Base-by-base conservation (phyloP, 2,113 vertebrate genomes). In the Psilopsiagon aurifrons region DNA sequence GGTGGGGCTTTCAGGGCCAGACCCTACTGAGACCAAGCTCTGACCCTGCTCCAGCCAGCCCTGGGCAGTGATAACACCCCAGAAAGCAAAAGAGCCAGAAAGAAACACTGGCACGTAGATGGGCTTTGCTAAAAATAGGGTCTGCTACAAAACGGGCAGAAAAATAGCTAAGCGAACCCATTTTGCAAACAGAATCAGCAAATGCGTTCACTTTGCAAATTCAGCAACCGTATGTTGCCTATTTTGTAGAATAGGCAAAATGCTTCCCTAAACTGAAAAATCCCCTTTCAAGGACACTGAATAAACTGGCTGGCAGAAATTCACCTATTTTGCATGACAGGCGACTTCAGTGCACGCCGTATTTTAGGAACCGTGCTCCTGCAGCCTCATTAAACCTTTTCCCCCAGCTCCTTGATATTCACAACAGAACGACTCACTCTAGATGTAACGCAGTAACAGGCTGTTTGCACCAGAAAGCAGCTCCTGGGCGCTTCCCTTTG, bases 281-380 rank as follows among this genome's bases (percentile, higher is more conserved):
- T 89, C 96, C 96, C 96, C 96, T 94, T 94, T 97, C 96, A 96
- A 97, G 96, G 96, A 91, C 96, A 96, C 83, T 73, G 88, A 96
- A 96, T 76, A 91, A 94, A 92, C 52, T 3, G 86, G 70, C 88
- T 94, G 95, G 94, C 96, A 96, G 95, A 94, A 96, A 96, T 94
- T 82, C 92, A 96, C 94, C 96, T 94, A 87, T 92, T 97, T 94
- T 96, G 95, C 92, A 97, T 92, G 92, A 92, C 83, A 90, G 91
- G 86, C 78, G 46, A 87, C 94, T 95, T 80, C 2, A 79, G 83
- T 13, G 74, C 67, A 33, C 64, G 92, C 70, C 2, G 33, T 87
- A 80, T 82, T 95, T 96, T 83, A 95, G 88, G 86, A 94, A 75
- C 83, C 2, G 16, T 41, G 81, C 84, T 85, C 74, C n/a, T 51